Percentiles rank a stretch among this genome's conserved stretches.
Evolutionary conservation across 2,797 vertebrate species (phyloP).

Genomic region (Phrynocephalus forsythii): DNA sequence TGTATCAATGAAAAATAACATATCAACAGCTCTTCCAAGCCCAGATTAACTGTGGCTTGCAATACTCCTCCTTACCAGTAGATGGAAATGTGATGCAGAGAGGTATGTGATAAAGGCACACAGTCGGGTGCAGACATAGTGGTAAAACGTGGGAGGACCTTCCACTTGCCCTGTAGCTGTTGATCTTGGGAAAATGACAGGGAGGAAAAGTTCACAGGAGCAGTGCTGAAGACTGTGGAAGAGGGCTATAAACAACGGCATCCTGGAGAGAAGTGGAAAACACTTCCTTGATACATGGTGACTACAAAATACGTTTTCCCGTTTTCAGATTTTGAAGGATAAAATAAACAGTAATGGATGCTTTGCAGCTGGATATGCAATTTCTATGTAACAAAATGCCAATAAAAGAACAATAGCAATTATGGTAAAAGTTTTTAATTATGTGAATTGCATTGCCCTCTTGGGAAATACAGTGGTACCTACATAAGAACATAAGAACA

Average conservation of each 20-base stretch:
- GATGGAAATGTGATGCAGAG: conserved; percentile 80
- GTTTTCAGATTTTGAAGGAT: neutral
- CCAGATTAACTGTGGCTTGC: neutral
- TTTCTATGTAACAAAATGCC: neutral
- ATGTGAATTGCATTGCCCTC: neutral
- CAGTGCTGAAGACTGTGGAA: conserved; percentile 87
- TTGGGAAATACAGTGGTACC: neutral
- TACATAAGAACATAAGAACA: too few species aligned
- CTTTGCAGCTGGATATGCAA: neutral
- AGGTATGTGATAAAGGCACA: conserved; percentile 87
- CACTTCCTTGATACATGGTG: neutral
- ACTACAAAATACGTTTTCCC: neutral
- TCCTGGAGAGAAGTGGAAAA: conserved; percentile 73
- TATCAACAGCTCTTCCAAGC: neutral
- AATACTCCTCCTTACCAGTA: conserved; percentile 83
- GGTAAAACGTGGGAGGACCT: conserved; percentile 85
- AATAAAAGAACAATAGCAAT: too few species aligned
- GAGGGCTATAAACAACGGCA: conserved; percentile 85
- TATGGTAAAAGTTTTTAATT: neutral
- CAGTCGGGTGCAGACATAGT: conserved; percentile 88
- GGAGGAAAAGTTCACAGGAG: conserved; percentile 83
- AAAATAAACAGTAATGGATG: neutral
- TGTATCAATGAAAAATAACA: neutral
- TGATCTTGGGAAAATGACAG: conserved; percentile 83
- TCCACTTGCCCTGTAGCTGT: conserved; percentile 82